Evolutionary conservation across 2,888 invertebrate species (phyloP).

Genomic region (Lithophane leautieri): DNA sequence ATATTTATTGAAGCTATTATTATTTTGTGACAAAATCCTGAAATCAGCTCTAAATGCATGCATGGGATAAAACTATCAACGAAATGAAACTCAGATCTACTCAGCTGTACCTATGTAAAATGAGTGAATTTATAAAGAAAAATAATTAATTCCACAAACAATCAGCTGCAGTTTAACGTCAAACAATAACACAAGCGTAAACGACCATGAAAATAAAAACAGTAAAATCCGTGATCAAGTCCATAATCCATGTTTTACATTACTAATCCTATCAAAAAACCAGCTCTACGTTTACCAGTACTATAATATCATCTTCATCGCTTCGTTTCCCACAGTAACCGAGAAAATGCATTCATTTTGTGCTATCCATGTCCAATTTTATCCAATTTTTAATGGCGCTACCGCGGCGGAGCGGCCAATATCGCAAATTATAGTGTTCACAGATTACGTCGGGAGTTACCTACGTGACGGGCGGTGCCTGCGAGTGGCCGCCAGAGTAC

Average conservation of each 20-base stretch:
- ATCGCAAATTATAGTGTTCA: slow-evolving; percentile 88
- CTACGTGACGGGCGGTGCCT: slow-evolving; percentile 75
- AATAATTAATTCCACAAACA: neutral
- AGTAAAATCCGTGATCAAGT: slow-evolving; percentile 10
- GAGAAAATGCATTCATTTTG: slow-evolving; percentile 77
- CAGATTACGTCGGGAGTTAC: slow-evolving; percentile 82
- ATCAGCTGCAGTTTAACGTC: slow-evolving; percentile 4
- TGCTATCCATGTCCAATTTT: slow-evolving; percentile 83
- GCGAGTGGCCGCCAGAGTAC: slow-evolving; percentile 56
- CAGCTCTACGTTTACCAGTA: slow-evolving; percentile 25
- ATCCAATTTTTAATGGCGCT: slow-evolving; percentile 84
- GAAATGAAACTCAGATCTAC: neutral
- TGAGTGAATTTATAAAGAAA: neutral
- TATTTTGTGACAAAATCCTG: neutral
- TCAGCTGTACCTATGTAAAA: no score
- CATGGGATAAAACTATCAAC: no score
- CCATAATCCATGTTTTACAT: slow-evolving; percentile 34
- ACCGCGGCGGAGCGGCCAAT: slow-evolving; percentile 84
- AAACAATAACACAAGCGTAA: slow-evolving; percentile 19
- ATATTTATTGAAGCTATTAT: neutral
- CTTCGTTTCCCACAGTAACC: slow-evolving; percentile 73
- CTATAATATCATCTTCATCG: slow-evolving; percentile 49
- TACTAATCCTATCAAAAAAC: slow-evolving; percentile 39
- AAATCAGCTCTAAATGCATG: neutral
- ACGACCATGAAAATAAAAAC: slow-evolving; percentile 20